A percentile compares a stretch with the other conserved stretches of the same genome.
Evolutionary conservation across 2,888 invertebrate species (phyloP).

Genomic region (Lasioglossum leucozonium): DNA sequence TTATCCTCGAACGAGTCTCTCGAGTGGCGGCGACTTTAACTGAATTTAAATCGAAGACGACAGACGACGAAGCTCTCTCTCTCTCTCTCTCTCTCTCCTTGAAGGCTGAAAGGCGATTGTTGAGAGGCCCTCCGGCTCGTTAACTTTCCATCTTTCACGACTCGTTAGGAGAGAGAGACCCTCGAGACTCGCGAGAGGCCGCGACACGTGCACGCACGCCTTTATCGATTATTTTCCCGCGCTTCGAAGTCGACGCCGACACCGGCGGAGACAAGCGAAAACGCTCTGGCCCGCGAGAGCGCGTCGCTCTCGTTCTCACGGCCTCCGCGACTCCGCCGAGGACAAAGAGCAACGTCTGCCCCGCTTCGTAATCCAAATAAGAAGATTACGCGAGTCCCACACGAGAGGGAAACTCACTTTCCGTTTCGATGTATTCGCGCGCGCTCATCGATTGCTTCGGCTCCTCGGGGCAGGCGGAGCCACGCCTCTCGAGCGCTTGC

Average conservation of each 20-base stretch:
- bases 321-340: background rate
- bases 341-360: constrained; percentile 8
- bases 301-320: constrained; percentile 19
- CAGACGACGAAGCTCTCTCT: constrained; percentile 24
- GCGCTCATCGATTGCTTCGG: background rate
- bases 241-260: background rate
- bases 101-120: constrained; percentile 56
- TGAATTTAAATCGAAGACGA: constrained; percentile 63
- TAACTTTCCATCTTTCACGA: constrained; percentile 53
- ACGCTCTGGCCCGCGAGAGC: background rate
- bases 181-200: constrained; percentile 40
- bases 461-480: background rate
- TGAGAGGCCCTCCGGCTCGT: constrained; percentile 45
- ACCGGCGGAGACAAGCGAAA: background rate
- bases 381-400: constrained; percentile 30
- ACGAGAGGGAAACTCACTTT: background rate
- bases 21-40: constrained; percentile 37
- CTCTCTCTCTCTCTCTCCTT: background rate
- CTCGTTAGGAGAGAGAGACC: constrained; percentile 41
- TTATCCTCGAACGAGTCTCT: background rate
- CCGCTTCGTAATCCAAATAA: constrained; percentile 10
- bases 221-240: constrained; percentile 17
- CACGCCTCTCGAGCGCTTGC: no score
- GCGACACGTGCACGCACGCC: constrained; percentile 10
- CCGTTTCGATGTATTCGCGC: background rate